phyloP scores from a whole-genome alignment of 2,113 vertebrate species.

The Patagioenas fasciata region DNA sequence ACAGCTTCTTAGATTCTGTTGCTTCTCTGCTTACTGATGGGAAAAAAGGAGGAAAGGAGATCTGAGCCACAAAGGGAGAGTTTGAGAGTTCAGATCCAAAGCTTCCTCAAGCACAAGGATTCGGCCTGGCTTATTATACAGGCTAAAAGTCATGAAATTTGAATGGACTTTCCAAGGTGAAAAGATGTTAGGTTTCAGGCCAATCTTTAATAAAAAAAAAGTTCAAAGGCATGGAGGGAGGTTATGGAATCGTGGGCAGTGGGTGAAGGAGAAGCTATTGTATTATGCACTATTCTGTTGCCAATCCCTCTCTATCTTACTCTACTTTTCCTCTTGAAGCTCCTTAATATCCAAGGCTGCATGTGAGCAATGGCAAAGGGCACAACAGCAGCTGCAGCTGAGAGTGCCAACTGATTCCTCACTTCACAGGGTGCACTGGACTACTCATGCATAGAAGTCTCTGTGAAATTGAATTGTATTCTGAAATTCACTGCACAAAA shows the following conservation, averaged over 20 bases:
- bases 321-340: neutral
- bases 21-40: neutral
- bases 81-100: constrained; percentile 6
- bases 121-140: neutral
- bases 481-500: neutral
- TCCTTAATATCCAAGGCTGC: neutral
- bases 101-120: neutral
- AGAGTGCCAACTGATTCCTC: neutral
- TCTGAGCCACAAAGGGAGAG: neutral
- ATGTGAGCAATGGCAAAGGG: neutral
- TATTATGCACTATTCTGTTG: neutral
- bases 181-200: neutral
- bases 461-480: neutral
- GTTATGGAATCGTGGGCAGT: neutral
- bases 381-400: neutral
- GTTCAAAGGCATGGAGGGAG: constrained; percentile 9
- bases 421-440: neutral
- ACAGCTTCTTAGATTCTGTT: neutral
- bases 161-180: neutral
- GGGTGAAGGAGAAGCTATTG: neutral
- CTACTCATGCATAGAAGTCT: neutral
- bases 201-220: neutral
- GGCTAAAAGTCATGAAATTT: constrained; percentile 19
- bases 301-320: neutral
- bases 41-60: neutral